Evolutionary conservation across 2,113 vertebrate species (phyloP).

Genomic region (Barbus barbus): DNA sequence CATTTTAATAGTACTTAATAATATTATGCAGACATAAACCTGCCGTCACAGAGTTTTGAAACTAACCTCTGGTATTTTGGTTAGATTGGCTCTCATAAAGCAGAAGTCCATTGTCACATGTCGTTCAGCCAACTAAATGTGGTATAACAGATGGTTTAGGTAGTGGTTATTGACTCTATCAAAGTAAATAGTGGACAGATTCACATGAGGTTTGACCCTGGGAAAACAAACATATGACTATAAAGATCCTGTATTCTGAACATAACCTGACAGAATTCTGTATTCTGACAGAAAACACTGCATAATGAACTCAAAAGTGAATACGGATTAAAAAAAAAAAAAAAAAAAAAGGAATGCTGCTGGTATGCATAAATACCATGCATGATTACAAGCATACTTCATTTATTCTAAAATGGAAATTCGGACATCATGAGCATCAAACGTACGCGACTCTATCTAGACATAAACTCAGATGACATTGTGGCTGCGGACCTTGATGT

Average conservation of each 20-base stretch:
- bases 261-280: neutral
- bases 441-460: neutral
- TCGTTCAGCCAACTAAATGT: neutral
- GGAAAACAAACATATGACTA: neutral
- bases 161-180: conserved; percentile 8
- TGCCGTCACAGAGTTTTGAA: conserved; percentile 9
- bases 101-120: neutral
- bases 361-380: neutral
- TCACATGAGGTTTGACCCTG: neutral
- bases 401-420: neutral
- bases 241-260: neutral
- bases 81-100: neutral
- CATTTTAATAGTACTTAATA: no score
- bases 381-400: neutral
- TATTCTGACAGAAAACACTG: neutral
- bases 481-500: neutral
- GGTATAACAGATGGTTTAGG: neutral
- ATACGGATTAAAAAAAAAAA: neutral
- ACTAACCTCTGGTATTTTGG: conserved; percentile 3
- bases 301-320: neutral
- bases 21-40: neutral
- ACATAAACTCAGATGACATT: conserved; percentile 10
- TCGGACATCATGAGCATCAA: neutral
- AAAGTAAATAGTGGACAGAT: neutral
- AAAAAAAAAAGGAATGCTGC: neutral